Base-by-base conservation (phyloP, 2,113 vertebrate species). In the Lipophrys pholis region DNA sequence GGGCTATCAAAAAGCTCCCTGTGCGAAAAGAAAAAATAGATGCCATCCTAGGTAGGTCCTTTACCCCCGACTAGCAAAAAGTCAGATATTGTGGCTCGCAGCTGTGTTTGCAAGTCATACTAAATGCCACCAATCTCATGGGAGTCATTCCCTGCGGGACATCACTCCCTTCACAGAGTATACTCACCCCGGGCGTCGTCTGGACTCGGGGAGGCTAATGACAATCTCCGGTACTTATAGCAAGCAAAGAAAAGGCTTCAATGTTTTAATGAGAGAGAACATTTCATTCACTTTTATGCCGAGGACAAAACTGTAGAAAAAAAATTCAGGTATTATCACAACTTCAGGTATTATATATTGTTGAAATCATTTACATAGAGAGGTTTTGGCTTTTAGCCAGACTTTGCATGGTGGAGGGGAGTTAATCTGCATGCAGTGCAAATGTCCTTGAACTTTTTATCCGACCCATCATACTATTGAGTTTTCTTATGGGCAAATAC, bases 51-150 rank as follows among this genome's bases (percentile, higher is more conserved):
- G 69, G 53, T 64, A 61, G 67, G 67, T 69, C 41, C 46, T 76
- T 78, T 88, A 53, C 55, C 35, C 73, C 7, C 77, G 72, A 89
- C 86, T 85, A 75, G 76, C 53, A 76, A 81, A 73, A 73, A 76
- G 65, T 60, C 80, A 82, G 63, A 54, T 64, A 48, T 38, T 45
- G 57, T 62, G 78, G 76, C 71, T 80, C 91, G 76, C 85, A 87
- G 87, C 87, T 88, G 91, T 39, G 87, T 53, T 74, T 78, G 73
- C 92, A 93, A 87, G 89, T 94, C 91, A 93, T 62, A 4, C 46
- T 9, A 92, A 93, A 93, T 87, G 90, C 73, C 80, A 87, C 66
- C 46, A 62, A 76, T 81, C 80, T 72, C 73, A 74, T 85, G 78
- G 87, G 83, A 62, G 59, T 63, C 82, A 68, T 75, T 86, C 80